A percentile compares a stretch with the other conserved stretches of the same genome.
These are phyloP conservation scores for Ptilonorhynchus violaceus DNA, from an alignment of 2,113 vertebrate species.

Conservation along the genomic window DNA sequence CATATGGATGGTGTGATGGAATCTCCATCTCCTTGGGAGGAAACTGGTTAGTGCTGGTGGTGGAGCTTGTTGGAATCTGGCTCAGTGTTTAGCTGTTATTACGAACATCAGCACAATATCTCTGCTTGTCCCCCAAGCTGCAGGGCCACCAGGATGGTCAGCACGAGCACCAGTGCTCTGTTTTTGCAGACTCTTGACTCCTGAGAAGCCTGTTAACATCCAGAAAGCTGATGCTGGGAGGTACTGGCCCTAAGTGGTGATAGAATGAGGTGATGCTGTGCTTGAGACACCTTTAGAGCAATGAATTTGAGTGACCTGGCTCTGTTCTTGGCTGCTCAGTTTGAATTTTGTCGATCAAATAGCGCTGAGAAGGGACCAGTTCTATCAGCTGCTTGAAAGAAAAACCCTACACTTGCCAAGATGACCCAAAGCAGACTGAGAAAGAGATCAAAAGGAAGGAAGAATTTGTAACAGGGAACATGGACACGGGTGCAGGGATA, in stretches of 20 bases:
- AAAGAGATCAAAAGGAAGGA: background rate
- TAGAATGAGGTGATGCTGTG: background rate
- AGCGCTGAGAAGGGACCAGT: background rate
- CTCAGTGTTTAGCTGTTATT: background rate
- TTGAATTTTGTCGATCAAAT: background rate
- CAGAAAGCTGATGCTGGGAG: background rate
- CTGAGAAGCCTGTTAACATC: background rate
- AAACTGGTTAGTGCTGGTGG: background rate
- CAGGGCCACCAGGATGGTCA: background rate
- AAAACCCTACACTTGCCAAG: background rate
- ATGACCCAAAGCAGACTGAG: background rate
- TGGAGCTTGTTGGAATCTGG: background rate
- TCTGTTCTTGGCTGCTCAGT: background rate
- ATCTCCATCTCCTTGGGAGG: background rate
- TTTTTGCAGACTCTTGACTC: background rate
- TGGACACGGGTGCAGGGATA: rapidly evolving
- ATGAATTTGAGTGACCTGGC: background rate
- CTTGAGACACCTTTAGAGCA: background rate
- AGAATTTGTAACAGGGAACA: background rate
- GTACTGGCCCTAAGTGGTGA: background rate
- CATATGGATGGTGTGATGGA: background rate
- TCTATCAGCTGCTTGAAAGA: background rate
- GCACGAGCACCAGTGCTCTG: rapidly evolving
- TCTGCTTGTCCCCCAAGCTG: background rate
- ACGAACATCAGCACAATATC: background rate